These are phyloP conservation scores for Sebastes matsubarae DNA, from an alignment of 2,797 vertebrate genomes.

Conservation along the genomic window DNA sequence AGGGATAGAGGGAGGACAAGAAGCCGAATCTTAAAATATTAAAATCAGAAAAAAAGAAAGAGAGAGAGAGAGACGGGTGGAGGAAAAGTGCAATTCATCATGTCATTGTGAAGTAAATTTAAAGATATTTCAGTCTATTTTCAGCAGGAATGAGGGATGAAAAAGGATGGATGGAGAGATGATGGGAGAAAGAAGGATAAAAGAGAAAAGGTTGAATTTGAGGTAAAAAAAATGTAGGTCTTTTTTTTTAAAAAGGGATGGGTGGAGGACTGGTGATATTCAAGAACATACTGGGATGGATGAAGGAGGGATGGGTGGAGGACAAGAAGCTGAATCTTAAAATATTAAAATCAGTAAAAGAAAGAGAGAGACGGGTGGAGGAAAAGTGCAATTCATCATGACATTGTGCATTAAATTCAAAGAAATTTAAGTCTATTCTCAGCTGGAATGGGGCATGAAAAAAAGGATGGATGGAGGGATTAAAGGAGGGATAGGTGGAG, in stretches of 20 bases:
- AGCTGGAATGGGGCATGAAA: too few relatives aligned
- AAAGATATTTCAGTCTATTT: background rate
- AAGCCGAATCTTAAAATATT: too few relatives aligned
- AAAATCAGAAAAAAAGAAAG: too few relatives aligned
- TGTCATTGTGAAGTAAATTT: background rate
- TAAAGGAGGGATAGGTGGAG: background rate
- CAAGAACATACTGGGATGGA: background rate
- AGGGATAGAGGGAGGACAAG: background rate
- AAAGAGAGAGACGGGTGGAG: background rate
- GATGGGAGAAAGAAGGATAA: too few relatives aligned
- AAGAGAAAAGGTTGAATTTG: too few relatives aligned
- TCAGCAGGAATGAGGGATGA: too few relatives aligned
- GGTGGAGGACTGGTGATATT: too few relatives aligned
- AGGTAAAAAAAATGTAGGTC: too few relatives aligned
- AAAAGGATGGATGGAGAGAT: too few relatives aligned
- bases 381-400: background rate
- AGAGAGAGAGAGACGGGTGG: background rate
- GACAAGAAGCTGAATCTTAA: too few relatives aligned
- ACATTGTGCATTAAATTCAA: background rate
- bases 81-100: background rate
- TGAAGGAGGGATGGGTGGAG: background rate
- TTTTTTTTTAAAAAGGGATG: too few relatives aligned
- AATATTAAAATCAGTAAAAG: too few relatives aligned
- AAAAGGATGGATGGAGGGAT: background rate
- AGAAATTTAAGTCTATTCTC: background rate